Base-by-base conservation (phyloP, 2,888 invertebrate species). In the Trimorus sp. region DNA sequence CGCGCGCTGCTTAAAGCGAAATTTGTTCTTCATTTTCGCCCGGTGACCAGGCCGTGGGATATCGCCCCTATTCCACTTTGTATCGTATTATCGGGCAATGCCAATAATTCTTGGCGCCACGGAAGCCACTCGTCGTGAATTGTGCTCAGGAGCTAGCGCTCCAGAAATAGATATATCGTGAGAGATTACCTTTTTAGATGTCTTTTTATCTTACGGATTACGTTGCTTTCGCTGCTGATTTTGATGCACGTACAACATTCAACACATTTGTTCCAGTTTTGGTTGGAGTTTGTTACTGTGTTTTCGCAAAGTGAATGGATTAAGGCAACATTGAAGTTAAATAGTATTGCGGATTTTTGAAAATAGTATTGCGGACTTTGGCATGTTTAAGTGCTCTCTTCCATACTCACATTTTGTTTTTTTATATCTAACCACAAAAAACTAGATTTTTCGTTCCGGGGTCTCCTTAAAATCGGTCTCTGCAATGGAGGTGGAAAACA, bases 21-120 rank as follows among this genome's bases (percentile, higher is more conserved):
- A 80, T 78, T 81, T 79, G 59, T 75, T 68, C 78, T 73, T 79
- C 68, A 81, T 78, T 73, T 66, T 74, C 77, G 65, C 65, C 59
- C 40, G 53, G 71, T 83, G 76, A 76, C 77, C 83, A 56, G 78
- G 58, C 26, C 40, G 48, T 51, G 60, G 66, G 45, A 63, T 73
- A 73, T 75, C 60, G 56, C 58, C 66, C 68, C 40, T 73, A 71
- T 76, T 76, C 76, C 60, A 62, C 59, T 66, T 77, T 69, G 77
- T 81, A 77, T 73, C 81, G 65, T 69, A 77, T 81, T 81, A 81
- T 81, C 81, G 73, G 65, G 45, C 62, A 68, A 59, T 58, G 77
- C 69, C 77, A 81, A 81, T 73, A 77, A 81, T 81, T 81, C 73
- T 76, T 66, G 49, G 59, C 49, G 37, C 62, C 42, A 66, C 49